A percentile compares a stretch with the other conserved stretches of the same genome.
These are phyloP conservation scores for Melitaea athalia DNA, from an alignment of 2,888 invertebrate species.

Conservation along the genomic window DNA sequence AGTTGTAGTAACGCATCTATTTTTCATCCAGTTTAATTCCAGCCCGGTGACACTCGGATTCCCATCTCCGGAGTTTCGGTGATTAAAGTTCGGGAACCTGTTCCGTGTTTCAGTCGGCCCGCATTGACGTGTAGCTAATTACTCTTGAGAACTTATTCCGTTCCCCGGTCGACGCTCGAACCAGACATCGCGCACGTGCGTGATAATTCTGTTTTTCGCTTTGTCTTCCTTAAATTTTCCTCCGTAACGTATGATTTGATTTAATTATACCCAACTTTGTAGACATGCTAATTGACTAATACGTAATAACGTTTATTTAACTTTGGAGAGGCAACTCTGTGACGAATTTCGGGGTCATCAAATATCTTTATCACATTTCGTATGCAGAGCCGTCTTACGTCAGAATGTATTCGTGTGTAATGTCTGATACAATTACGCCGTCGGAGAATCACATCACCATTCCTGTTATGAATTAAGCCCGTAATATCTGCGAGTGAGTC, in stretches of 20 bases:
- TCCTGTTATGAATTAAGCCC: background rate
- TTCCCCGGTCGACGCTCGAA: background rate
- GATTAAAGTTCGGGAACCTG: constrained; percentile 22
- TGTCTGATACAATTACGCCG: background rate
- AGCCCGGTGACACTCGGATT: constrained; percentile 24
- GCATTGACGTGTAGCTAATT: constrained; percentile 17
- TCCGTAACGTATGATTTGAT: background rate
- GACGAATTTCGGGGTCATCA: too few relatives aligned
- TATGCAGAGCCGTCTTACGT: background rate
- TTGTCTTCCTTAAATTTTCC: background rate
- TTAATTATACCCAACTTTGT: background rate
- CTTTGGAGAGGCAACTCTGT: background rate
- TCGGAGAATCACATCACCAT: background rate
- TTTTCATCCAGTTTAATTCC: constrained; percentile 29
- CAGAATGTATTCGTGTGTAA: background rate
- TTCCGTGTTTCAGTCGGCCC: background rate
- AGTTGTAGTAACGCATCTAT: constrained; percentile 20
- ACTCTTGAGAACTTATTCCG: constrained; percentile 4
- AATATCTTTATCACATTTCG: too few relatives aligned
- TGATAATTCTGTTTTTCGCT: constrained; percentile 2
- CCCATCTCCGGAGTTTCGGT: constrained; percentile 25
- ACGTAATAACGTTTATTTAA: background rate
- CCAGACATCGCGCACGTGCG: background rate
- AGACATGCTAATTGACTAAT: background rate
- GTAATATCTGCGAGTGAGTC: constrained; percentile 9